These are phyloP conservation scores for Temnopleurus reevesii DNA, from an alignment of 53 echinoderm and acorn worm genomes.

Conservation along the genomic window DNA sequence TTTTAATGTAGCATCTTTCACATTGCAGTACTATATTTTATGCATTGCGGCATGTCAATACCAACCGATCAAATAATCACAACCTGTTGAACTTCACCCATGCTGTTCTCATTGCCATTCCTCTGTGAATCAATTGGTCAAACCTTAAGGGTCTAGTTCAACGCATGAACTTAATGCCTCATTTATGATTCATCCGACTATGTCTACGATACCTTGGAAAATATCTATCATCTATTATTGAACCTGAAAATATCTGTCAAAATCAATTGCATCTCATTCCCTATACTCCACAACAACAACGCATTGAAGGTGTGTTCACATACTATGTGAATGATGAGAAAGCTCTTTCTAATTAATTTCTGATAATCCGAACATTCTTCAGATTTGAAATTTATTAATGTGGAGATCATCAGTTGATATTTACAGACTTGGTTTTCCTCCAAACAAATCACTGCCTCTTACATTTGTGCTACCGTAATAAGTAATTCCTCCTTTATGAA, in stretches of 20 bases:
- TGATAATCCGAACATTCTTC: no score
- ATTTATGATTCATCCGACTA: conserved; percentile 7
- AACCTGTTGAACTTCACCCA: background rate
- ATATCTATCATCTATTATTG: background rate
- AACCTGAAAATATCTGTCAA: background rate
- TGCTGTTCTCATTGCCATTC: background rate
- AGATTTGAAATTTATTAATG: no score
- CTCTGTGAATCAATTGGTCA: background rate
- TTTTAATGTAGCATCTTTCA: no score
- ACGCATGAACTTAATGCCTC: background rate
- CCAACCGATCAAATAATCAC: background rate
- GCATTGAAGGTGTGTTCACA: no score
- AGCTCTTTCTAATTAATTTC: no score
- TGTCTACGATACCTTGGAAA: conserved; percentile 10
- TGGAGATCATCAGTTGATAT: no score
- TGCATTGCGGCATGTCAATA: background rate
- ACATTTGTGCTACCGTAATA: no score
- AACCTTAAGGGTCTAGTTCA: conserved; percentile 10
- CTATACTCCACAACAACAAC: background rate
- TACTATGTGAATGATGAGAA: no score
- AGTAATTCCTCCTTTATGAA: no score
- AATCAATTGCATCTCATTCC: conserved; percentile 11
- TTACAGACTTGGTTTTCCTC: no score
- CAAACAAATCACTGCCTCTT: no score
- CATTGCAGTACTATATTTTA: no score